Evolutionary conservation across 2,888 invertebrate species (phyloP), one percentile per base, ranked within the genome.

Genomic region (Microdon myrmicae): DNA sequence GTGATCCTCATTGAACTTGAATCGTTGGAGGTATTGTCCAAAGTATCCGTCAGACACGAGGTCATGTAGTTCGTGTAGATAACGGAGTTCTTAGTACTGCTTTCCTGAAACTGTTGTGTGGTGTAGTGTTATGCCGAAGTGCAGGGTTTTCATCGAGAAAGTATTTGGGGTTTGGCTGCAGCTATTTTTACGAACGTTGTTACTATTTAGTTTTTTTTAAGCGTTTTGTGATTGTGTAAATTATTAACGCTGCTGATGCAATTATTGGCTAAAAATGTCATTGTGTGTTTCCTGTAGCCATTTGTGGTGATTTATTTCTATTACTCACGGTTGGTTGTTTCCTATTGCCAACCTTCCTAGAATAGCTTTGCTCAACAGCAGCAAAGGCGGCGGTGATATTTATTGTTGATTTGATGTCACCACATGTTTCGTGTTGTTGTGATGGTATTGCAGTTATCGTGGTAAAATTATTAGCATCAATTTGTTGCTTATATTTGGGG

Each of bases 361-460:
- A 25, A n/a, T 22, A 53, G 22, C 37, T 58, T 51, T 67, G 58
- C 19, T 64, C 72, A 34, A 75, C 76, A 22, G 59, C 49, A 43
- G 58, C 67, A 38, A 59, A 58, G 13, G 64, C 61, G 7, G 78
- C 78, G 4, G 74, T 75, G 9, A 77, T 77, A 47, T 77, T 74
- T 19, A 76, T 78, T 41, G 75, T 76, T 35, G 75, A 66, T 67
- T 78, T 76, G 68, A 78, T 79, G 39, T 77, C 77, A 60, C 77
- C 75, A 66, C 77, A 77, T 2, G 79, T 77, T 59, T 77, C 78
- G 31, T 78, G 61, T 54, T 77, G 77, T 35, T 74, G 73, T 28
- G 67, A 45, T 13, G 58, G 35, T 44, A 48, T 20, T 19, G 67
- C 35, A 17, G 47, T 25, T 10, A 25, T 38, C 34, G 20, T 31